Evolutionary conservation across 1,140 invertebrate species (phyloP).

Genomic region (Chironomus tepperi): DNA sequence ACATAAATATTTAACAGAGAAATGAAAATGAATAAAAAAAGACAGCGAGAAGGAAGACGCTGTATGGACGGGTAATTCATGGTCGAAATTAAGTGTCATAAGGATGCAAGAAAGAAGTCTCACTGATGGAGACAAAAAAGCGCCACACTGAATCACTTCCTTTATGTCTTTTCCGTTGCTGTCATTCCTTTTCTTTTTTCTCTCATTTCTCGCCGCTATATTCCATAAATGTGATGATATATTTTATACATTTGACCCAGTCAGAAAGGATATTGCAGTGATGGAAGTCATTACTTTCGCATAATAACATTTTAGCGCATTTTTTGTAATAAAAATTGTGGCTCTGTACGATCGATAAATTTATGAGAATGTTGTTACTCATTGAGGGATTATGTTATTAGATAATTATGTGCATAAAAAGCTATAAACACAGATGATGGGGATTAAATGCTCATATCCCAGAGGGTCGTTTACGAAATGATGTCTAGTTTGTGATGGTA

Average conservation of each 20-base stretch:
- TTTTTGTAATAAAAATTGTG: too few species aligned
- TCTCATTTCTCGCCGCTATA: neutral
- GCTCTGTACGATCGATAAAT: too few species aligned
- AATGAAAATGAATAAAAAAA: neutral
- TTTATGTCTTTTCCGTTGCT: neutral
- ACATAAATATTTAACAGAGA: constrained; percentile 5
- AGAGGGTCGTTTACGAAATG: too few species aligned
- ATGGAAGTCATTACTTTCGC: too few species aligned
- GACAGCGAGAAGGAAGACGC: neutral
- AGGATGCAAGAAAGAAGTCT: neutral
- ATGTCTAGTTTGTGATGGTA: too few species aligned
- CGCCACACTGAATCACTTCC: constrained; percentile 10
- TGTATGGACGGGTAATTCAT: neutral
- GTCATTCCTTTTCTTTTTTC: neutral
- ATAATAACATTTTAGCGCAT: too few species aligned
- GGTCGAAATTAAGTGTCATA: constrained; percentile 12
- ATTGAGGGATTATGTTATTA: too few species aligned
- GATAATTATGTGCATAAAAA: too few species aligned
- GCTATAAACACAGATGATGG: too few species aligned
- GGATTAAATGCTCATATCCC: too few species aligned
- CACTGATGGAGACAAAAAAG: neutral
- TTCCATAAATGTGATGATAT: neutral
- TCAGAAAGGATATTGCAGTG: neutral
- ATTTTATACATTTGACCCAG: neutral
- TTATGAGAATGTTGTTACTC: too few species aligned